phyloP scores from a whole-genome alignment of 2,797 vertebrate species.

The Sternarchorhynchus goeldii region DNA sequence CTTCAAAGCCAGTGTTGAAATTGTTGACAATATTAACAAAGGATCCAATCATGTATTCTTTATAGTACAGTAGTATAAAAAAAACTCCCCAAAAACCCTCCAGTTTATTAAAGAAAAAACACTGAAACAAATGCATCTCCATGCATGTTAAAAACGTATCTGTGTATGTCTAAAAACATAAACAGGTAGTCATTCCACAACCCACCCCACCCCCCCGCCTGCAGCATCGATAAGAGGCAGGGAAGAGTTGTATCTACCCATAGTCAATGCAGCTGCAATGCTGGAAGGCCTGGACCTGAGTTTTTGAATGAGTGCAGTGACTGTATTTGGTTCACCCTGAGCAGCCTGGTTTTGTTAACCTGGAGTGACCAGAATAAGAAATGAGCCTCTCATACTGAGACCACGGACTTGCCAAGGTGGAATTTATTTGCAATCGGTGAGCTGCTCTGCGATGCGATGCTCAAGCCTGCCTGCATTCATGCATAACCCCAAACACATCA shows the following conservation, averaged over 20 bases:
- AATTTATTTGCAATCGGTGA: conserved; percentile 49
- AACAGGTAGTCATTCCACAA: not conserved
- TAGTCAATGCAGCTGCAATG: conserved; percentile 63
- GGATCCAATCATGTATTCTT: not conserved
- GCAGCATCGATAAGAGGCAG: conserved; percentile 62
- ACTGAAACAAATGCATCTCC: too few relatives aligned
- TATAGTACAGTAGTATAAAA: not conserved
- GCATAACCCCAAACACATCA: conserved; percentile 25
- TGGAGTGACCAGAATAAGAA: conserved; percentile 61
- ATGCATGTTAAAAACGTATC: too few relatives aligned
- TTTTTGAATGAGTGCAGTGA: conserved; percentile 54
- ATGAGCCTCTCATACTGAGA: conserved; percentile 52
- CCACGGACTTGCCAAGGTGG: conserved; percentile 37
- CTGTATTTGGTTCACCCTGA: conserved; percentile 61
- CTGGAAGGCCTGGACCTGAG: conserved; percentile 55
- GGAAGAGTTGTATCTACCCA: conserved; percentile 62
- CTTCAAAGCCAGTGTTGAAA: not conserved
- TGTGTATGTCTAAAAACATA: conserved; percentile 16
- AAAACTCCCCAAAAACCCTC: not conserved
- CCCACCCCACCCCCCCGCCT: conserved; percentile 64
- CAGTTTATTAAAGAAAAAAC: too few relatives aligned
- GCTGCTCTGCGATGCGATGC: conserved; percentile 38
- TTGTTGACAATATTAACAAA: not conserved
- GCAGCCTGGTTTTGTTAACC: conserved; percentile 59
- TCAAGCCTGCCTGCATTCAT: conserved; percentile 42